Evolutionary conservation across 1,140 invertebrate genomes (phyloP).

Genomic region (Phymastichus coffea): DNA sequence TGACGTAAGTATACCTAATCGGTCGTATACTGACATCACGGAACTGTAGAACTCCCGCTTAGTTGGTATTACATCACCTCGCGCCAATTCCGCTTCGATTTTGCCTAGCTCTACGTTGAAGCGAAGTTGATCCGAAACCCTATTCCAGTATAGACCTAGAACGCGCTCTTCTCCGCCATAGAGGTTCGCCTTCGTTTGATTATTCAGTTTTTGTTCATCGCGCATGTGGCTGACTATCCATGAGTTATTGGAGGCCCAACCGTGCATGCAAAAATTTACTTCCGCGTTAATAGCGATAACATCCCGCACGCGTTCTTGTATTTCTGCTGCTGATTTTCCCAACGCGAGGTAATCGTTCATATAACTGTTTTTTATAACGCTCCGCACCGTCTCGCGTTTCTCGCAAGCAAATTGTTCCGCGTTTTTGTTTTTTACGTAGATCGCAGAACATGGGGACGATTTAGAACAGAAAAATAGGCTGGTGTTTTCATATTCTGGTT

Average conservation of each 20-base stretch:
- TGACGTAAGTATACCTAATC: constrained; percentile 43
- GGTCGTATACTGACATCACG: constrained; percentile 42
- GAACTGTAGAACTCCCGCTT: constrained; percentile 35
- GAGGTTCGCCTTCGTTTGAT: no score
- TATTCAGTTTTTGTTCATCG: neutral
- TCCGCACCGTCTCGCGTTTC: neutral
- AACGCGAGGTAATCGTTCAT: neutral
- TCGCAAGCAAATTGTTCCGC: neutral
- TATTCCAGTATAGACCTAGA: neutral
- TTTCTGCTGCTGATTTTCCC: neutral
- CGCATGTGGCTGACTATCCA: no score
- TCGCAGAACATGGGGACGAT: neutral
- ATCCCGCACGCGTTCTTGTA: neutral
- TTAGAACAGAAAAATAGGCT: neutral
- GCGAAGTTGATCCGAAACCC: neutral
- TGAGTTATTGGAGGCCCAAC: neutral
- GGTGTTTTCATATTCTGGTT: neutral
- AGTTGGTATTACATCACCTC: constrained; percentile 7
- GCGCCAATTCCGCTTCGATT: neutral
- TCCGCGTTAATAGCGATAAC: neutral
- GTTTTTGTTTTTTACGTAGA: neutral
- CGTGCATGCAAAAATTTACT: neutral
- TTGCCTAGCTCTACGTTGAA: neutral
- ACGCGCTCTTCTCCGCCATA: neutral
- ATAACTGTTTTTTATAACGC: neutral